Conservation (phyloP, 2,888 invertebrate species). For the Drosophila flavopinicola region DNA sequence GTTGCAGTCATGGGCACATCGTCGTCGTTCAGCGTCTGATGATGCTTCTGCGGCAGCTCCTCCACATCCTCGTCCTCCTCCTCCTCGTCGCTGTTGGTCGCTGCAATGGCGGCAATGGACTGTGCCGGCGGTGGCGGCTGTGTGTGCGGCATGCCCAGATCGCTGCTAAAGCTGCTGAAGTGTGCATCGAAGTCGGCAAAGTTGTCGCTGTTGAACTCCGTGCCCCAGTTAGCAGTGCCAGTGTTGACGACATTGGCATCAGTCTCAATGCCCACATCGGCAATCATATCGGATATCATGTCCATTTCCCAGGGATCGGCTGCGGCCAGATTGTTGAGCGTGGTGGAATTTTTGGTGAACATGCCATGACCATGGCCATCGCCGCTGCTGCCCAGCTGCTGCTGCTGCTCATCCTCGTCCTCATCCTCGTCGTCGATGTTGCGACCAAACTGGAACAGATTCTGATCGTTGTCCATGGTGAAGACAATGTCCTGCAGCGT, state of each 20-base stretch:
- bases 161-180: slow-evolving; percentile 79
- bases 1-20: slow-evolving; percentile 37
- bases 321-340: slow-evolving; percentile 59
- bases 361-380: slow-evolving; percentile 63
- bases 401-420: slow-evolving; percentile 64
- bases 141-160: slow-evolving; percentile 66
- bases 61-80: not conserved
- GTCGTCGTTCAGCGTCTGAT: slow-evolving; percentile 32
- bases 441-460: slow-evolving; percentile 73
- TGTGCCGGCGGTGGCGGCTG: slow-evolving; percentile 19
- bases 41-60: slow-evolving; percentile 10
- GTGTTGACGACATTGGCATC: slow-evolving; percentile 52
- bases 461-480: slow-evolving; percentile 75
- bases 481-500: slow-evolving; percentile 73
- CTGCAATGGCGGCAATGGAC: slow-evolving; percentile 14
- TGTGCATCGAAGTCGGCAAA: slow-evolving; percentile 84
- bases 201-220: slow-evolving; percentile 79
- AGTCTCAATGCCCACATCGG: slow-evolving; percentile 56
- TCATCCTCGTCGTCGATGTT: slow-evolving; percentile 76
- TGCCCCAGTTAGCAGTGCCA: slow-evolving; percentile 70
- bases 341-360: slow-evolving; percentile 63
- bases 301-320: slow-evolving; percentile 80
- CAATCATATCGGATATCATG: slow-evolving; percentile 47
- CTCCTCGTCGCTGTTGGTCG: slow-evolving; percentile 9
- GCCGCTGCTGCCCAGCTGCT: slow-evolving; percentile 44